Evolutionary conservation across 2,113 vertebrate genomes (phyloP).

Genomic region (Apaloderma vittatum): DNA sequence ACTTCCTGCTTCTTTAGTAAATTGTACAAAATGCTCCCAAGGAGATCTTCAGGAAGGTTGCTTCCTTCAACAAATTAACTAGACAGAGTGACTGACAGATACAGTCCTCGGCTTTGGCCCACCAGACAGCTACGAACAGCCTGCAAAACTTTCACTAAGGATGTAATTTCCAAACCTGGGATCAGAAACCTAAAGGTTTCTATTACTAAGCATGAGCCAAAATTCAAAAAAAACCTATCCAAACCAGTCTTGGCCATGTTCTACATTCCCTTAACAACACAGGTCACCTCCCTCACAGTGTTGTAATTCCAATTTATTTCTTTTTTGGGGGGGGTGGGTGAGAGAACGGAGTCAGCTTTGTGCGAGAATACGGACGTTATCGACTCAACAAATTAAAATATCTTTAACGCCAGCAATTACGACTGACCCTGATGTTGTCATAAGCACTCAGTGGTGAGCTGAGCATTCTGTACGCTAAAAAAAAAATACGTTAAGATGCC

Average conservation of each 20-base stretch:
- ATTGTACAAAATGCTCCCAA: neutral
- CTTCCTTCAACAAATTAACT: conserved; percentile 4
- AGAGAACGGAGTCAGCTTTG: neutral
- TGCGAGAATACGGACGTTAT: neutral
- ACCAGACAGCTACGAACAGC: neutral
- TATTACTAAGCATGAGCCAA: neutral
- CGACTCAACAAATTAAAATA: neutral
- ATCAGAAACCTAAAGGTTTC: neutral
- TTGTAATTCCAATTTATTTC: neutral
- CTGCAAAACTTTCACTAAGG: neutral
- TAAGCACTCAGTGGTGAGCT: neutral
- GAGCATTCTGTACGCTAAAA: neutral
- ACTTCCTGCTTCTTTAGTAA: neutral
- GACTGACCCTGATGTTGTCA: neutral
- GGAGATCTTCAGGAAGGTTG: neutral
- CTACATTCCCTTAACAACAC: neutral
- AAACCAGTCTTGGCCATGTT: neutral
- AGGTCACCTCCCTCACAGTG: neutral
- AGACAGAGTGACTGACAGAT: neutral
- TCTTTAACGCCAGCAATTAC: neutral
- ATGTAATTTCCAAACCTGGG: neutral
- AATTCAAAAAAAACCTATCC: neutral
- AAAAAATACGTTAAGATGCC: neutral
- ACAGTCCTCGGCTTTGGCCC: neutral
- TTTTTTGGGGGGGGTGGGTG: neutral